Conservation (phyloP, 2,797 vertebrate species). For the Parauchenoglanis punctatus region DNA sequence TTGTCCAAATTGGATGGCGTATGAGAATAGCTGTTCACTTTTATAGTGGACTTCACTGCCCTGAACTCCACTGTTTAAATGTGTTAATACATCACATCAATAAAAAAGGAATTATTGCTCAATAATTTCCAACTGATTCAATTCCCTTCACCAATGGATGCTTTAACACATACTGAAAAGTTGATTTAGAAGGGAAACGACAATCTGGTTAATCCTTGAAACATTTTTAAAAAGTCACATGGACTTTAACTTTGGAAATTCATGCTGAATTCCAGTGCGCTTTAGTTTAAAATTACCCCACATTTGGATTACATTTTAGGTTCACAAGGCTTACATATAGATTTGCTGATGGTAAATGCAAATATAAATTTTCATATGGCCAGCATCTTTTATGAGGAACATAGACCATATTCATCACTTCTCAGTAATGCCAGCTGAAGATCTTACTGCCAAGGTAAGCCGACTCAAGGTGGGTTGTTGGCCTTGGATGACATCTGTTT, state of each 20-base stretch:
- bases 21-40: slow-evolving; percentile 37
- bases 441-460: slow-evolving; percentile 77
- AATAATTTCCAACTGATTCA: slow-evolving; percentile 38
- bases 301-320: slow-evolving; percentile 20
- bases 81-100: slow-evolving; percentile 52
- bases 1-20: slow-evolving; percentile 43
- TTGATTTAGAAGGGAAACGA: neutral
- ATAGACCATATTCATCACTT: slow-evolving; percentile 68
- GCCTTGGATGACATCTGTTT: slow-evolving; percentile 79
- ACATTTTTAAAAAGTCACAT: neutral
- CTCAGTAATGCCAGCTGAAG: slow-evolving; percentile 72
- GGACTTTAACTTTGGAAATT: neutral
- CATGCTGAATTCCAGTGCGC: neutral
- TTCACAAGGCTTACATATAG: slow-evolving; percentile 13
- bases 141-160: slow-evolving; percentile 19
- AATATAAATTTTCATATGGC: slow-evolving; percentile 50
- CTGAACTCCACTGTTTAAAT: slow-evolving; percentile 43
- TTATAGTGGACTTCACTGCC: slow-evolving; percentile 25
- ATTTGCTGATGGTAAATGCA: slow-evolving; percentile 38
- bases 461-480: slow-evolving; percentile 79
- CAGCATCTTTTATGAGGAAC: slow-evolving; percentile 57
- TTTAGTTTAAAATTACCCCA: neutral
- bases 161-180: neutral
- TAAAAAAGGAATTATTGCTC: slow-evolving; percentile 46
- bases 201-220: neutral